Evolutionary conservation across 2,113 vertebrate species (phyloP), one percentile per base, ranked within the genome.

Genomic region (Percopsis transmontana): DNA sequence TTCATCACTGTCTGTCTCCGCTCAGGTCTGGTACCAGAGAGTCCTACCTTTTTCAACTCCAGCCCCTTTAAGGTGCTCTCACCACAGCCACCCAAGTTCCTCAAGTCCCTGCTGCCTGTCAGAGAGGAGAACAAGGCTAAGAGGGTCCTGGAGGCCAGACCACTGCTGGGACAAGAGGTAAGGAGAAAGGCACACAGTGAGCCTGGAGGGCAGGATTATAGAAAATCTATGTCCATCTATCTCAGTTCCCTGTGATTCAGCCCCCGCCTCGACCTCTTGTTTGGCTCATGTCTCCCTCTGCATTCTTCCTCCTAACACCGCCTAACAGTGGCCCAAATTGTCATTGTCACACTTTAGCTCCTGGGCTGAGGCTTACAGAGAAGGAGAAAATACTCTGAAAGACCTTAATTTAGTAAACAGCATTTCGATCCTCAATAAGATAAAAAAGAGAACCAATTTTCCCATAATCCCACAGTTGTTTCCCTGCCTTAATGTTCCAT

Each of bases 61-160:
- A 97, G 94, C 82, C 94, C 96, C 44, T 97, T 98, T 80, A 99
- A 98, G 92, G 94, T 90, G 27, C 95, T 98, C 76, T 95, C 96
- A 65, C 94, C 96, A 72, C 96, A 98, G 72, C 93, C 95, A 5
- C 94, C 95, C 7, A 98, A 98, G 87, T 98, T 98, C 91, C 97
- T 99, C 84, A 97, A 97, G 81, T 94, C 95, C 19, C 91, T 99
- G 77, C 93, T 98, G 93, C 95, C 97, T 21, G 95, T 99, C 66
- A 96, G 92, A 86, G 96, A 99, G 73, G 96, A 97, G 69, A 92
- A 94, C 76, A 97, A 96, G 85, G 92, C 74, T 70, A 96, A 90
- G 85, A 91, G 79, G 16, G 87, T 88, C 1, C 86, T 97, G 63
- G 97, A 99, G 91, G 91, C 94, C 7, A 91, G 94, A 23, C 97